phyloP scores from a whole-genome alignment of 1,140 invertebrate species.

The Drosophila tani region DNA sequence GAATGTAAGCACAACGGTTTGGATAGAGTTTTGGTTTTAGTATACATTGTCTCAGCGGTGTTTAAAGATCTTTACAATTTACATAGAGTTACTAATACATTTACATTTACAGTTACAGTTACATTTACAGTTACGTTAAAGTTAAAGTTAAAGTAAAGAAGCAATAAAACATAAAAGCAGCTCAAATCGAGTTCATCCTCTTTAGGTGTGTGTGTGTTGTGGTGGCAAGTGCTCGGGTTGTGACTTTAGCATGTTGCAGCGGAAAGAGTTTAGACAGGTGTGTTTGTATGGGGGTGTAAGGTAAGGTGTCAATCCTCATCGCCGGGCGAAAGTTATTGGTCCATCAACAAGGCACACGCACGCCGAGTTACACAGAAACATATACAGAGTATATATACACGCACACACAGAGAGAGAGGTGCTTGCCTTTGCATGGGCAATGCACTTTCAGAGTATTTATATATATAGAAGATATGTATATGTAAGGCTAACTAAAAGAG shows the following conservation, averaged over 20 bases:
- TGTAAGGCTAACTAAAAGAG: constrained; percentile 67
- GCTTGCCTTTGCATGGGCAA: constrained; percentile 29
- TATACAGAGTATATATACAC: constrained; percentile 9
- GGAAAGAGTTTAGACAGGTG: constrained; percentile 28
- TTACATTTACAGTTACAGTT: constrained; percentile 35
- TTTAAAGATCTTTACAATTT: constrained; percentile 24
- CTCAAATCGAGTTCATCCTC: constrained; percentile 18
- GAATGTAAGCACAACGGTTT: constrained; percentile 84
- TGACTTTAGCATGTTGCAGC: constrained; percentile 30
- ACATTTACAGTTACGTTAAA: constrained; percentile 10
- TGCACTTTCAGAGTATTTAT: constrained; percentile 31
- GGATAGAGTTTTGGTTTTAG: constrained; percentile 80
- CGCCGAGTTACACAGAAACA: constrained; percentile 27
- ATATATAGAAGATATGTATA: constrained; percentile 34
- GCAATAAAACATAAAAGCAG: constrained; percentile 16
- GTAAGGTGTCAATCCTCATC: constrained; percentile 39
- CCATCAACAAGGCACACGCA: constrained; percentile 57
- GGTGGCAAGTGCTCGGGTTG: constrained; percentile 30
- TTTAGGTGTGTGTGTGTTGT: neutral
- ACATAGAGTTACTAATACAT: constrained; percentile 10
- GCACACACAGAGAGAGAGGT: constrained; percentile 25
- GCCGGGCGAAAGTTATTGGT: constrained; percentile 29
- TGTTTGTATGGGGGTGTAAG: constrained; percentile 2
- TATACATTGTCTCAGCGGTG: constrained; percentile 60
- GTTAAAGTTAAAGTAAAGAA: constrained; percentile 15